These are phyloP conservation scores for Parauchenoglanis ngamensis DNA, from an alignment of 2,797 vertebrate genomes.

Conservation along the genomic window DNA sequence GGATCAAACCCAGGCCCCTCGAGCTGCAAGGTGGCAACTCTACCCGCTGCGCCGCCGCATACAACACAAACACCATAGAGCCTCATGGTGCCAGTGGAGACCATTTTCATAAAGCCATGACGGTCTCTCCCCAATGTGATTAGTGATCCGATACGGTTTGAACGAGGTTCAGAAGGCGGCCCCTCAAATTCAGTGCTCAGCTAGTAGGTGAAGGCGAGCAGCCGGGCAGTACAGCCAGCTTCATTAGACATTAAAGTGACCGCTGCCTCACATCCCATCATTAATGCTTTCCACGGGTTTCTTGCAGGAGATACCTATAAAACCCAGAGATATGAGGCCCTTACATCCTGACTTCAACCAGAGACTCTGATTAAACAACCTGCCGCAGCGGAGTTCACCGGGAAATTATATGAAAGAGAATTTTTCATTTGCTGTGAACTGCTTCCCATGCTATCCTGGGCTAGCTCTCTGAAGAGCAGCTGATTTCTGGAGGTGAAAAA, in stretches of 20 bases:
- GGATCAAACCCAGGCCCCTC: not conserved
- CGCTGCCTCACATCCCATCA: conserved; percentile 71
- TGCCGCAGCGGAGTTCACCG: conserved; percentile 62
- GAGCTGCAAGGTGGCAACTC: not conserved
- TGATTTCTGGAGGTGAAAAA: conserved; percentile 36
- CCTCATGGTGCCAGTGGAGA: not conserved
- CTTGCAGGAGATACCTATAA: conserved; percentile 63
- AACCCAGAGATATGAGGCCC: conserved; percentile 64
- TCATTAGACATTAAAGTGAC: conserved; percentile 78
- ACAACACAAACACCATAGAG: not conserved
- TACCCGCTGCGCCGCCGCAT: not conserved
- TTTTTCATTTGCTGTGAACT: conserved; percentile 53
- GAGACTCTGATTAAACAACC: conserved; percentile 63
- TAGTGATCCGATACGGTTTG: not conserved
- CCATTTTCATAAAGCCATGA: not conserved
- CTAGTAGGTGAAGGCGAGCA: conserved; percentile 6
- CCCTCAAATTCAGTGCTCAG: conserved; percentile 28
- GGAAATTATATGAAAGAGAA: conserved; percentile 49
- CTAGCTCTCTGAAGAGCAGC: conserved; percentile 34
- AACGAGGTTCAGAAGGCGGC: not conserved
- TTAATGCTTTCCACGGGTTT: conserved; percentile 63
- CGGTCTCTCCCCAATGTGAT: not conserved
- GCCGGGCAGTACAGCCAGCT: conserved; percentile 67
- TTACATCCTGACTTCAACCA: conserved; percentile 62
- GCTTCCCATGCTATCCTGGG: conserved; percentile 32